These are phyloP conservation scores for Homarus americanus DNA, from an alignment of 1,140 invertebrate species.

Conservation along the genomic window DNA sequence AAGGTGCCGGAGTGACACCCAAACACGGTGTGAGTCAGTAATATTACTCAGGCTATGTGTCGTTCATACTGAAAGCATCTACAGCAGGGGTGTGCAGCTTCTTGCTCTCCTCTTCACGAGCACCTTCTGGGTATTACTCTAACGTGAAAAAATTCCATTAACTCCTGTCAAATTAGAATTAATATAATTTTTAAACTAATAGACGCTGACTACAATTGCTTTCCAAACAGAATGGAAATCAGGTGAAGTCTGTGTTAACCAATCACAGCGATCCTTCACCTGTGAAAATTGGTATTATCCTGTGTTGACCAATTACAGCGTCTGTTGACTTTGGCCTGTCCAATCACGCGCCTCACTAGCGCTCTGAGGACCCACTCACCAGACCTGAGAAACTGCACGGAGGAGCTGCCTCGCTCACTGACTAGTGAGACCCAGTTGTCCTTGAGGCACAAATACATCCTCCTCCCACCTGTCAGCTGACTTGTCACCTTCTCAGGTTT, in stretches of 20 bases:
- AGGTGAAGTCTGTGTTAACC: conserved; percentile 11
- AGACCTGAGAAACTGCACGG: neutral
- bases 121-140: neutral
- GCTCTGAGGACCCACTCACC: conserved; percentile 11
- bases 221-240: conserved; percentile 1
- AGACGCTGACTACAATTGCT: neutral
- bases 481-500: no score
- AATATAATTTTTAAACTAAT: neutral
- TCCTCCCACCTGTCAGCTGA: no score
- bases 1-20: neutral
- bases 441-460: neutral
- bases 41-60: neutral
- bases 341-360: conserved; percentile 29
- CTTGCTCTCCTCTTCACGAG: neutral
- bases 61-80: neutral
- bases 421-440: neutral
- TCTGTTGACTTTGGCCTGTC: conserved; percentile 39
- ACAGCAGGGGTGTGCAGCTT: neutral
- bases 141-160: neutral
- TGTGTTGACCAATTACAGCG: conserved; percentile 24
- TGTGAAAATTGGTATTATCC: conserved; percentile 22
- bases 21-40: neutral
- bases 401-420: neutral
- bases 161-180: neutral
- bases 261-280: conserved; percentile 7